Evolutionary conservation across 2,797 vertebrate genomes (phyloP), one percentile per base, ranked within the genome.

Genomic region (Pampus argenteus): DNA sequence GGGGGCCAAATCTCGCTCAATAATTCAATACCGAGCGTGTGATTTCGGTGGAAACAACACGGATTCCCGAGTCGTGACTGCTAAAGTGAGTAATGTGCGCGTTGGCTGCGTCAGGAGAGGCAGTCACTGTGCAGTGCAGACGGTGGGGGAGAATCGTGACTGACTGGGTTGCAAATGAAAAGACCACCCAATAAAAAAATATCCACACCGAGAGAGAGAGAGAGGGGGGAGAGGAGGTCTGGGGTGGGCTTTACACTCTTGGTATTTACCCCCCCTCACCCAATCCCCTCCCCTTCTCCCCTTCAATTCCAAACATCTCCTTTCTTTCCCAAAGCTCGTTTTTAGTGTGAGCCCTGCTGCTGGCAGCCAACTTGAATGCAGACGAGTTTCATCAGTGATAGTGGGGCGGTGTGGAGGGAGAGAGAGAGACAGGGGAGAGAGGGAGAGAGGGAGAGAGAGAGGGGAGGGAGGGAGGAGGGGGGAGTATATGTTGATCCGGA

Each of bases 21-120:
- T 96, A 96, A 96, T 95, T 96, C 93, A 95, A 95, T 89, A 91
- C 89, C 90, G 93, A 93, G 89, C 89, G 89, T 92, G 93, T 95
- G 92, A 96, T 96, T 95, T 97, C 89, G 93, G 93, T 94, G 94
- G 91, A 95, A 97, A 95, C 94, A 94, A 95, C 95, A 92, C 95
- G 95, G 95, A 96, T 95, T 96, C 95, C 95, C 94, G 96, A 97
- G 97, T 99, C 97, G 97, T 98, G 97, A 99, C 97, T 98, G 96
- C 95, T 96, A 95, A 96, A 96, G 95, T 98, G 97, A 97, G 96
- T 99, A 97, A 97, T 96, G 96, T 94, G 95, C 95, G 95, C 94
- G 94, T 94, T 95, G 95, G 96, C 95, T 98, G 97, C 97, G 97
- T 98, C 96, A 98, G 95, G 96, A 96, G 91, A 96, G 95, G 95